Evolutionary conservation across 2,113 vertebrate species (phyloP).

Genomic region (Tenrec ecaudatus): DNA sequence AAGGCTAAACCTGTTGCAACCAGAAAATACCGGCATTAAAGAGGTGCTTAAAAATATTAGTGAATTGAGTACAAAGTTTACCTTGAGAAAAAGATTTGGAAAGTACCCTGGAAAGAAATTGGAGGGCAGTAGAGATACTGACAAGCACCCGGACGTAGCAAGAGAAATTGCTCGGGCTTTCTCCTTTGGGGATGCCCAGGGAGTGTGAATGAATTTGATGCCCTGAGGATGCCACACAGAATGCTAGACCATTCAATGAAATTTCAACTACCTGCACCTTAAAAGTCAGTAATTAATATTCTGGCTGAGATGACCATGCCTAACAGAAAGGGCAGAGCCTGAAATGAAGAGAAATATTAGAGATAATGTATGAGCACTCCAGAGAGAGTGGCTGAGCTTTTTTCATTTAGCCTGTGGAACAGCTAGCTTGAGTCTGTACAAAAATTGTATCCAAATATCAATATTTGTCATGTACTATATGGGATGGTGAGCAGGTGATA

Average conservation of each 20-base stretch:
- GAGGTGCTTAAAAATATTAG: not conserved
- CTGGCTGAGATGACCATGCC: not conserved
- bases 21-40: not conserved
- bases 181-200: not conserved
- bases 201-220: not conserved
- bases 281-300: not conserved
- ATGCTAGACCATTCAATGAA: not conserved
- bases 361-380: not conserved
- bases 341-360: not conserved
- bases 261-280: not conserved
- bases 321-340: not conserved
- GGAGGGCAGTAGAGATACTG: not conserved
- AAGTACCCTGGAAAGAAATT: not conserved
- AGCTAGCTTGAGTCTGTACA: not conserved
- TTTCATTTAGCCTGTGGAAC: not conserved
- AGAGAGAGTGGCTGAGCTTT: not conserved
- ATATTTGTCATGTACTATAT: not conserved
- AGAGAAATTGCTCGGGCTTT: not conserved
- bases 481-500: not conserved
- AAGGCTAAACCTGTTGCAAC: not conserved
- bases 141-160: not conserved
- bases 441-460: not conserved
- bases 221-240: not conserved
- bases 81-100: not conserved
- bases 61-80: slow-evolving; percentile 8